These are phyloP conservation scores for Kryptolebias ocellatus DNA, from an alignment of 2,797 vertebrate genomes.

Conservation along the genomic window DNA sequence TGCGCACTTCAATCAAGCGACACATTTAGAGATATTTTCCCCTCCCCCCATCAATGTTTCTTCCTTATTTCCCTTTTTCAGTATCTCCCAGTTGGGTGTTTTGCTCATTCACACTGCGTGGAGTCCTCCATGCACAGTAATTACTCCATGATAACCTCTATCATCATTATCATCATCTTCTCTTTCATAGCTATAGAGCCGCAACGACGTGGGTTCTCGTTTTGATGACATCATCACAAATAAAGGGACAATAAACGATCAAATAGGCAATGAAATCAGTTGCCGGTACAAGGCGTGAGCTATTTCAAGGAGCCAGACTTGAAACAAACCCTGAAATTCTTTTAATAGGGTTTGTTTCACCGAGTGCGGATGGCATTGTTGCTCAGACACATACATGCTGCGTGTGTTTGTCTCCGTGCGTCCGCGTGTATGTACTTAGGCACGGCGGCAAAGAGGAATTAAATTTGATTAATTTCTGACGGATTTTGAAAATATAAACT, in stretches of 20 bases:
- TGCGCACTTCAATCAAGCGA: conserved; percentile 82
- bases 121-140: conserved; percentile 75
- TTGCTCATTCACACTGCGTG: conserved; percentile 72
- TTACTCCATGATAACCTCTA: conserved; percentile 77
- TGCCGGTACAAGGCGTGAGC: conserved; percentile 46
- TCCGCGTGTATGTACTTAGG: conserved; percentile 66
- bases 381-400: conserved; percentile 31
- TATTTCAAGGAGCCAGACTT: conserved; percentile 62
- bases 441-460: conserved; percentile 73
- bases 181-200: conserved; percentile 61
- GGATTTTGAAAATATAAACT: conserved; percentile 80
- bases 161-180: conserved; percentile 76
- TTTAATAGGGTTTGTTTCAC: conserved; percentile 75
- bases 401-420: conserved; percentile 58
- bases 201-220: conserved; percentile 46
- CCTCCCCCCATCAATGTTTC: conserved; percentile 44
- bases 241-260: conserved; percentile 52
- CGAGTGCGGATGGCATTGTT: conserved; percentile 58
- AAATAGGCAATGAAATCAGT: conserved; percentile 58
- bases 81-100: conserved; percentile 67
- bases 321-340: conserved; percentile 72
- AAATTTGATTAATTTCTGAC: conserved; percentile 80
- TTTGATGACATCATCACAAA: conserved; percentile 61
- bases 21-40: conserved; percentile 72
- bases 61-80: conserved; percentile 61